Evolutionary conservation across 2,888 invertebrate species (phyloP).

Genomic region (Pocota personata): DNA sequence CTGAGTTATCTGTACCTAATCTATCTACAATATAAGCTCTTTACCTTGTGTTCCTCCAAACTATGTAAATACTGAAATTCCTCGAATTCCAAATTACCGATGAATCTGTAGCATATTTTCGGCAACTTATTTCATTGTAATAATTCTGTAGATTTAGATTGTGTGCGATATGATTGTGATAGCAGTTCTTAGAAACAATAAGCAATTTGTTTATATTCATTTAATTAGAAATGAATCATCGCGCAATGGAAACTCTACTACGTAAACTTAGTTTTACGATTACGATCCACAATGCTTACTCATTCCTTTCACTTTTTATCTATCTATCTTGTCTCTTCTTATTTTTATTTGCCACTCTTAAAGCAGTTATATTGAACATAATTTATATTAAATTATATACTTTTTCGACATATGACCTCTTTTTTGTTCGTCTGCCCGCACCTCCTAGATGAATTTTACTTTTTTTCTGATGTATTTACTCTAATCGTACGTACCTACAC

Average conservation of each 20-base stretch:
- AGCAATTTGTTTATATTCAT: background rate
- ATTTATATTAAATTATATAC: background rate
- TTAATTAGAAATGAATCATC: conserved; percentile 24
- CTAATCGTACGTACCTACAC: background rate
- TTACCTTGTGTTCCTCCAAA: too few species aligned
- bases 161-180: background rate
- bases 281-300: background rate
- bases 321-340: background rate
- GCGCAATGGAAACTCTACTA: background rate
- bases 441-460: background rate
- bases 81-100: background rate
- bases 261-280: background rate
- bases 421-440: background rate
- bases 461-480: background rate
- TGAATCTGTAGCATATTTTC: background rate
- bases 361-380: background rate
- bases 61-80: background rate
- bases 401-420: background rate
- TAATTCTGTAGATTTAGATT: background rate
- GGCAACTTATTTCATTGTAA: background rate
- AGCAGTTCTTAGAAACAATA: background rate
- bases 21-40: too few species aligned
- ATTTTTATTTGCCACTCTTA: background rate
- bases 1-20: too few species aligned
- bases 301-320: conserved; percentile 40